phyloP scores from a whole-genome alignment of 2,797 vertebrate genomes.

The Benthosema pterotum region DNA sequence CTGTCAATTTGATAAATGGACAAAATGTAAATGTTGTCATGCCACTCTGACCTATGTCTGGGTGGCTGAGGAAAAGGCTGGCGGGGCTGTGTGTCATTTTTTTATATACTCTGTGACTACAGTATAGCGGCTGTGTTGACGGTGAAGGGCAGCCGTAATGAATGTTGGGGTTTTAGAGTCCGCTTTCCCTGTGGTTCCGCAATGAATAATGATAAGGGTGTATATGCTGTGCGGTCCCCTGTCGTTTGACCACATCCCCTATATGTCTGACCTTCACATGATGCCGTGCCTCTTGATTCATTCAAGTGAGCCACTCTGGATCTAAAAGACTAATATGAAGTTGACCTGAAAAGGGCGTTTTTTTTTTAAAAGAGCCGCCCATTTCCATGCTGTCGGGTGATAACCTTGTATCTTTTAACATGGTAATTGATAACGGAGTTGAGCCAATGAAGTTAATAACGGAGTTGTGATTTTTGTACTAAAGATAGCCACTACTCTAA shows the following conservation, averaged over 20 bases:
- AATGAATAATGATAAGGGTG: conserved; percentile 55
- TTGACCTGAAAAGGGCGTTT: conserved; percentile 35
- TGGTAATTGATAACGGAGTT: no score
- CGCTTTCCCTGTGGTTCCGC: conserved; percentile 26
- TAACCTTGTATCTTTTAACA: no score
- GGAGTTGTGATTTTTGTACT: no score
- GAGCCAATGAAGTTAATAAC: no score
- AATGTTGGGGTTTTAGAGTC: conserved; percentile 49
- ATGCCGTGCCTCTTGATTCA: conserved; percentile 38
- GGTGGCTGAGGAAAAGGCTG: conserved; percentile 16
- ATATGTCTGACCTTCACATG: conserved; percentile 51
- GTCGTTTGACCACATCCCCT: conserved; percentile 36
- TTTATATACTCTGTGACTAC: conserved; percentile 40
- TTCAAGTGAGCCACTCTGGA: conserved; percentile 34
- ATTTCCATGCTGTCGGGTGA: conserved; percentile 15
- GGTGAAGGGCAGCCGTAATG: conserved; percentile 52
- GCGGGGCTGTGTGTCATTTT: conserved; percentile 32
- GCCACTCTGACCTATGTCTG: neutral
- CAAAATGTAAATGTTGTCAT: conserved; percentile 10
- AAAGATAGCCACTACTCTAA: no score
- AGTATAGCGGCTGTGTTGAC: conserved; percentile 22
- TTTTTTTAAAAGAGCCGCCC: conserved; percentile 21
- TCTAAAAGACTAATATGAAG: conserved; percentile 32
- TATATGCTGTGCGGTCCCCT: conserved; percentile 17
- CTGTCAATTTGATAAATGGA: neutral